A percentile compares a stretch with the other conserved stretches of the same genome.
Evolutionary conservation across 2,797 vertebrate genomes (phyloP).

Genomic region (Leontopithecus rosalia): DNA sequence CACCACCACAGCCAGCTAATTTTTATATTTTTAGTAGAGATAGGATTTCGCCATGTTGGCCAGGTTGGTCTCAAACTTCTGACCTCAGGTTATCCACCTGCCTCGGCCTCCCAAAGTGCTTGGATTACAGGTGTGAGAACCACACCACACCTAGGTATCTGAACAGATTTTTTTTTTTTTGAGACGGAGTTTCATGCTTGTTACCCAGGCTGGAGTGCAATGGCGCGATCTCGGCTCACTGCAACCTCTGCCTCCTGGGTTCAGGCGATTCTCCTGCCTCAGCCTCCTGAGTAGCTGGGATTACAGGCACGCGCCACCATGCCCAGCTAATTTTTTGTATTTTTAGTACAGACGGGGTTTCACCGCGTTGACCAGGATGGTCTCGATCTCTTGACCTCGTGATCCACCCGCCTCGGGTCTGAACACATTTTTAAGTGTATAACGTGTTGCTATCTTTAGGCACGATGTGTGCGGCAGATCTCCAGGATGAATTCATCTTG

Average conservation of each 20-base stretch:
- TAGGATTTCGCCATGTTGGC: neutral
- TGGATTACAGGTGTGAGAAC: neutral
- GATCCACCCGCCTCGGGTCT: too few relatives aligned
- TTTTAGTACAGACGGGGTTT: too few relatives aligned
- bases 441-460: neutral
- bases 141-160: neutral
- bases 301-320: too few relatives aligned
- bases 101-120: neutral
- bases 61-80: neutral
- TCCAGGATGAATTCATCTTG: neutral
- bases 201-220: too few relatives aligned
- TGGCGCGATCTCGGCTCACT: too few relatives aligned
- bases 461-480: accelerated
- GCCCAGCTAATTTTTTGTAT: too few relatives aligned
- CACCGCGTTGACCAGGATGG: too few relatives aligned
- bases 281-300: too few relatives aligned
- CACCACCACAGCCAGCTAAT: neutral
- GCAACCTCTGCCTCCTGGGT: too few relatives aligned
- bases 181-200: too few relatives aligned
- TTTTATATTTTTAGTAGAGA: neutral
- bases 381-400: too few relatives aligned
- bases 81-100: neutral
- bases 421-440: neutral
- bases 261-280: too few relatives aligned
- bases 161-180: neutral